phyloP scores from a whole-genome alignment of 2,797 vertebrate species.

The Merluccius polli region DNA sequence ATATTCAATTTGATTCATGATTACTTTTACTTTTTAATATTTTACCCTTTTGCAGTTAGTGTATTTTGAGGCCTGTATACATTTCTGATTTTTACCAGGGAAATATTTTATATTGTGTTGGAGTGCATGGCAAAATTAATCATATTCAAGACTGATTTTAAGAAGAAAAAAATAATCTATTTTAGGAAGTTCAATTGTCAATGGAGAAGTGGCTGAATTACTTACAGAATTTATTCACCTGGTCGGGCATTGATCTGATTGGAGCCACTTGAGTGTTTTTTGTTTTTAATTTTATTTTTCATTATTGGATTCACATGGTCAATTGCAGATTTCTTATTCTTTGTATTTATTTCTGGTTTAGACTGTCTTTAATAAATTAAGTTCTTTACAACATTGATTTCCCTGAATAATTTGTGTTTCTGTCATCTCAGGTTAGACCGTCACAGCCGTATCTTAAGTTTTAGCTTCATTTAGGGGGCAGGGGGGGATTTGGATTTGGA shows the following conservation, averaged over 20 bases:
- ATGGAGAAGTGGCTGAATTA: conserved; percentile 49
- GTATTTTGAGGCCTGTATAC: conserved; percentile 57
- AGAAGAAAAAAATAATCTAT: conserved; percentile 43
- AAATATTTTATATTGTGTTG: conserved; percentile 35
- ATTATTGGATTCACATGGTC: conserved; percentile 37
- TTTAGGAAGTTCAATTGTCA: conserved; percentile 22
- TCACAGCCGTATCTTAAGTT: too few species aligned
- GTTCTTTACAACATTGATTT: conserved; percentile 48
- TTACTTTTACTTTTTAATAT: conserved; percentile 24
- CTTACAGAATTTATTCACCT: conserved; percentile 50
- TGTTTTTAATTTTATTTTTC: conserved; percentile 40
- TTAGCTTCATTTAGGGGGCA: too few species aligned
- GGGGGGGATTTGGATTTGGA: too few species aligned
- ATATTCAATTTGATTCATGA: neutral
- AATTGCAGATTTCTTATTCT: conserved; percentile 3
- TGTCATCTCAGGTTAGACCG: too few species aligned
- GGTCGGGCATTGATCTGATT: conserved; percentile 44
- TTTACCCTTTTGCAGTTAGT: conserved; percentile 52
- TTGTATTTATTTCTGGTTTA: conserved; percentile 76
- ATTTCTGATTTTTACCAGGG: conserved; percentile 45
- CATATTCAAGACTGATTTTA: conserved; percentile 59
- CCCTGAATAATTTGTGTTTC: too few species aligned
- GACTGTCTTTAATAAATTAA: conserved; percentile 78
- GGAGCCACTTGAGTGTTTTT: conserved; percentile 59
- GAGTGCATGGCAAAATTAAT: conserved; percentile 28